These are phyloP conservation scores for Augochlorella aurata DNA, from an alignment of 2,888 invertebrate species.

Conservation along the genomic window DNA sequence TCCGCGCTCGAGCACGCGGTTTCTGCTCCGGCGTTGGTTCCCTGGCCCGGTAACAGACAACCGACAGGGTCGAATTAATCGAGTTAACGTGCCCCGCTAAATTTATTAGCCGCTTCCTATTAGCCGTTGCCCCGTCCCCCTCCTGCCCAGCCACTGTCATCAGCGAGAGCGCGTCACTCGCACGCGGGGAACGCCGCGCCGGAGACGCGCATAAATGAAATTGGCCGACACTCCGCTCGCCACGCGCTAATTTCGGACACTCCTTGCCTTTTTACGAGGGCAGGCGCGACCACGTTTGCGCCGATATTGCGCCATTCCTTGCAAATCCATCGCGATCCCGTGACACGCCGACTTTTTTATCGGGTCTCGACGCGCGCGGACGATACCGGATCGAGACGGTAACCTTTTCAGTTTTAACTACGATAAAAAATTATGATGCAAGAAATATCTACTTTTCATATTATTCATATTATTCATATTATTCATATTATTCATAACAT, in stretches of 20 bases:
- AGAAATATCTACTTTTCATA: too few species aligned
- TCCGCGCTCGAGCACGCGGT: background rate
- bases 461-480: too few species aligned
- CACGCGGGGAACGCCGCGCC: background rate
- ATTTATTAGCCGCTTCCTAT: constrained; percentile 70
- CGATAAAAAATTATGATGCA: too few species aligned
- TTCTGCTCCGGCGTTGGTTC: background rate
- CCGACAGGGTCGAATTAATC: constrained; percentile 60
- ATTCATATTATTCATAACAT: too few species aligned
- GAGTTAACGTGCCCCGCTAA: constrained; percentile 67
- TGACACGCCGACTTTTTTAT: background rate
- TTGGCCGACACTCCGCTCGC: constrained; percentile 51
- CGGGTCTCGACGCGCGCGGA: background rate
- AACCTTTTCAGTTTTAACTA: too few species aligned
- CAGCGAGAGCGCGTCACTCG: constrained; percentile 20
- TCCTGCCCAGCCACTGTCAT: constrained; percentile 25
- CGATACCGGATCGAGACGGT: too few species aligned
- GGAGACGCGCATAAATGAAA: constrained; percentile 55
- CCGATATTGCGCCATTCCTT: background rate
- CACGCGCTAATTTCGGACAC: constrained; percentile 58
- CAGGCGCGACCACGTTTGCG: background rate
- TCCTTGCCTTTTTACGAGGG: constrained; percentile 37
- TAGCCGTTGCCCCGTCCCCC: constrained; percentile 50
- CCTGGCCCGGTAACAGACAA: constrained; percentile 31
- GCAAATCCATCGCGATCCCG: background rate